Conservation (phyloP, 1,140 invertebrate genomes). For the Archegozetes longisetosus region DNA sequence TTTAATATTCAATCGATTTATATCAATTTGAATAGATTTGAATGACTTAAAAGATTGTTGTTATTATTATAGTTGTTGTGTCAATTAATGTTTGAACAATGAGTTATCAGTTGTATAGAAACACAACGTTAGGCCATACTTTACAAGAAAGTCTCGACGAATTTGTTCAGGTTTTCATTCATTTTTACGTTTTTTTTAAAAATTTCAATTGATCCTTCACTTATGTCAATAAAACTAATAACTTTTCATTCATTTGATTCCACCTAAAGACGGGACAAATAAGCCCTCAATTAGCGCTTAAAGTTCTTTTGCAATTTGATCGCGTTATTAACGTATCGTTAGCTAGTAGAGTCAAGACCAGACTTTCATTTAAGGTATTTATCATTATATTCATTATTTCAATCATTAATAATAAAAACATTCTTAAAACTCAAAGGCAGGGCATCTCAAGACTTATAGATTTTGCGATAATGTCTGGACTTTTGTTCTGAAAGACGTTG, state of each 20-base stretch:
- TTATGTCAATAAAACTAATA: conserved; percentile 1
- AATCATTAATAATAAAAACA: neutral
- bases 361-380: conserved; percentile 64
- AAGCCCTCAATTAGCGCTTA: conserved; percentile 71
- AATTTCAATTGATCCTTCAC: neutral
- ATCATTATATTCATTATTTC: neutral
- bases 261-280: conserved; percentile 78
- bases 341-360: conserved; percentile 75
- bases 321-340: conserved; percentile 89
- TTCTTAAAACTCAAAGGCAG: conserved; percentile 42
- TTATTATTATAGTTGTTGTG: no score
- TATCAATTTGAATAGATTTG: no score
- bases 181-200: no score
- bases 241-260: neutral
- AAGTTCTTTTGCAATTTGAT: conserved; percentile 89
- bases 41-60: no score
- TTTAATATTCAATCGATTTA: no score
- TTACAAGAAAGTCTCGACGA: conserved; percentile 90
- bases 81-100: conserved; percentile 3
- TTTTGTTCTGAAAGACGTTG: conserved; percentile 96
- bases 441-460: conserved; percentile 91
- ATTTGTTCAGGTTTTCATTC: conserved; percentile 46
- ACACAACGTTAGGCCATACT: conserved; percentile 90
- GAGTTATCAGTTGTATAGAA: conserved; percentile 84
- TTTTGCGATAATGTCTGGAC: conserved; percentile 99